A percentile compares a stretch with the other conserved stretches of the same genome.
Conservation (phyloP, 2,113 vertebrate genomes). For the Anguilla rostrata region DNA sequence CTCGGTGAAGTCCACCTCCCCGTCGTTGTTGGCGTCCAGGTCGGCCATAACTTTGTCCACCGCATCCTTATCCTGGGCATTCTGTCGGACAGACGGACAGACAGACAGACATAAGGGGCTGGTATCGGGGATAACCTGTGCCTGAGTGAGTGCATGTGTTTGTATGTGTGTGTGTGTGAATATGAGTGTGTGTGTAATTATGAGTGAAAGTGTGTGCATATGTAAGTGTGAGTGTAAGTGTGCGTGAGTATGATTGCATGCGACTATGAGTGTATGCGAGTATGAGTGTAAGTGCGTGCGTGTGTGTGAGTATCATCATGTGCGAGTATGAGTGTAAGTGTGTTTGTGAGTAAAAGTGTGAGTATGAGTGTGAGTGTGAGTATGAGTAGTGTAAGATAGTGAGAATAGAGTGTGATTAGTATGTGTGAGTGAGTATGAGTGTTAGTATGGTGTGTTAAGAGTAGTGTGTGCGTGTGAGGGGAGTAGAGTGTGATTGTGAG, state of each 20-base stretch:
- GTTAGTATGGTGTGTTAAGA: too few relatives aligned
- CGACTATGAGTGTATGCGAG: conserved; percentile 33
- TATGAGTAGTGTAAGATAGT: too few relatives aligned
- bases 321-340: neutral
- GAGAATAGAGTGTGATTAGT: conserved; percentile 18
- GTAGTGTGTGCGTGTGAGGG: neutral
- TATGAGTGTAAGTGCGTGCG: conserved; percentile 10
- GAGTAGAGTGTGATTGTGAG: too few relatives aligned
- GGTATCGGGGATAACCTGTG: neutral
- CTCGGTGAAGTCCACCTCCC: conserved; percentile 81
- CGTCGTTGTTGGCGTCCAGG: conserved; percentile 76
- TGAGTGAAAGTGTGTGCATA: conserved; percentile 24
- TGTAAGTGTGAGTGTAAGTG: neutral
- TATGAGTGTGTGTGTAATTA: conserved; percentile 27
- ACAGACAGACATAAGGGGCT: neutral
- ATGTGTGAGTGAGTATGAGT: too few relatives aligned
- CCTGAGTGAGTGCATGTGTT: neutral
- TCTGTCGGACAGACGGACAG: conserved; percentile 45
- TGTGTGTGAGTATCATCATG: neutral
- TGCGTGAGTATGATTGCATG: neutral
- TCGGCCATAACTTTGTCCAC: conserved; percentile 79
- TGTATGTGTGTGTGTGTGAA: neutral
- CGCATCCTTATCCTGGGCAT: conserved; percentile 71
- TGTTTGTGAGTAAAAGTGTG: neutral
- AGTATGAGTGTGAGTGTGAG: neutral